Percentiles rank a stretch among this genome's conserved stretches.
These are phyloP conservation scores for Lordiphosa clarofinis DNA, from an alignment of 1,140 invertebrate genomes.

Conservation along the genomic window DNA sequence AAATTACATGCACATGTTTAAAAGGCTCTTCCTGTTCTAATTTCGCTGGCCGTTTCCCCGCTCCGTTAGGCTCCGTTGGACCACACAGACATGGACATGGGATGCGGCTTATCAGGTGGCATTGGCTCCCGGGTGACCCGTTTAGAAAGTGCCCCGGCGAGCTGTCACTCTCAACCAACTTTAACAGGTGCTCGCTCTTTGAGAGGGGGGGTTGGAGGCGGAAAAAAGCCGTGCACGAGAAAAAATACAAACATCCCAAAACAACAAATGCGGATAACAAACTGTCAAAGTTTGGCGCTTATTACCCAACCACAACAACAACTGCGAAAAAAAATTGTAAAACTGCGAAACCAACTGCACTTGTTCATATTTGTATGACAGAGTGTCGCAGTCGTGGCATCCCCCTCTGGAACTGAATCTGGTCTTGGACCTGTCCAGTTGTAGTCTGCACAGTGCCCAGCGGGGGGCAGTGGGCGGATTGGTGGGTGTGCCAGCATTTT, in stretches of 20 bases:
- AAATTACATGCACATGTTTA: slow-evolving; percentile 69
- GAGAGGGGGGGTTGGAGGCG: slow-evolving; percentile 6
- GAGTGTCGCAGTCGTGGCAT: slow-evolving; percentile 13
- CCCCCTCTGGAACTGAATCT: not conserved
- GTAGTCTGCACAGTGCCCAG: slow-evolving; percentile 20
- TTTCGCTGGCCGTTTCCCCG: slow-evolving; percentile 25
- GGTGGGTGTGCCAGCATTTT: slow-evolving; percentile 7
- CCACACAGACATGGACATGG: slow-evolving; percentile 37
- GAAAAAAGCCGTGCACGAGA: slow-evolving; percentile 16
- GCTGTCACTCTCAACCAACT: slow-evolving; percentile 51
- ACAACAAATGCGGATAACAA: slow-evolving; percentile 74
- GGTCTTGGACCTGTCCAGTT: slow-evolving; percentile 26
- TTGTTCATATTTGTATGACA: slow-evolving; percentile 56
- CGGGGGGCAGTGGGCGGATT: slow-evolving; percentile 12
- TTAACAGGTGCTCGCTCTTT: slow-evolving; percentile 64
- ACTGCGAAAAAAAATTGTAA: slow-evolving; percentile 30
- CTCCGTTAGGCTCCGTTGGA: slow-evolving; percentile 4
- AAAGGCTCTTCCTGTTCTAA: slow-evolving; percentile 41
- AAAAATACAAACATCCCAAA: slow-evolving; percentile 49
- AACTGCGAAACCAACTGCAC: slow-evolving; percentile 22
- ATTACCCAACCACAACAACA: slow-evolving; percentile 43
- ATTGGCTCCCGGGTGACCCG: slow-evolving; percentile 45
- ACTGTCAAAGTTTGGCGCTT: slow-evolving; percentile 75
- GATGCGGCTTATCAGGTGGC: slow-evolving; percentile 41
- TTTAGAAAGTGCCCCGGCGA: slow-evolving; percentile 47